Percentiles rank a stretch among this genome's conserved stretches.
phyloP scores from a whole-genome alignment of 2,888 invertebrate genomes.

The Laothoe populi region DNA sequence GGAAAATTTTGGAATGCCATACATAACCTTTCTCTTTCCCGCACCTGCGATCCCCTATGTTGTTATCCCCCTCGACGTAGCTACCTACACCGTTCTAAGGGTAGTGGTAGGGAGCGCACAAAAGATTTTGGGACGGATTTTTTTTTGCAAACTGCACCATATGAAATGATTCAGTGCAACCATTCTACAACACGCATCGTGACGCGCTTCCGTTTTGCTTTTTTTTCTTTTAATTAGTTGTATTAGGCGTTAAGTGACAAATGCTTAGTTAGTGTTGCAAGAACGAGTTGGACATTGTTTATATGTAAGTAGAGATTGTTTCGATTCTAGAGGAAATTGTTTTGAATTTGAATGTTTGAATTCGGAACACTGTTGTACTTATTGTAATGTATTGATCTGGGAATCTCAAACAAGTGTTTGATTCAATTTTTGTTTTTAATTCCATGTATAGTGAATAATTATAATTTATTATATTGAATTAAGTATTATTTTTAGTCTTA shows the following conservation, averaged over 20 bases:
- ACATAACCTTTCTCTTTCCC: conserved; percentile 61
- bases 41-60: conserved; percentile 47
- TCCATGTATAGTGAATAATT: background rate
- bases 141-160: conserved; percentile 80
- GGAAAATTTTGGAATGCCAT: conserved; percentile 83
- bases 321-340: background rate
- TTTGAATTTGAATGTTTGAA: background rate
- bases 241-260: conserved; percentile 36
- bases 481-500: no score
- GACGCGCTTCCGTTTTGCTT: conserved; percentile 36
- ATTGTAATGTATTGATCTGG: background rate
- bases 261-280: conserved; percentile 25
- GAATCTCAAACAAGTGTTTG: no score
- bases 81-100: conserved; percentile 72
- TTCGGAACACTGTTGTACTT: background rate
- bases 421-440: background rate
- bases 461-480: no score
- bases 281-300: conserved; percentile 6
- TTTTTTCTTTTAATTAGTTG: conserved; percentile 36
- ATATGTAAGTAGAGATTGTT: conserved; percentile 8
- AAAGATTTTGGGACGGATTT: conserved; percentile 78
- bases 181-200: conserved; percentile 32
- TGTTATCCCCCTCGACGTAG: conserved; percentile 59
- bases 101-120: conserved; percentile 75
- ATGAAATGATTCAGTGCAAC: conserved; percentile 66